These are phyloP conservation scores for Chromoteleia sp. DNA, from an alignment of 2,888 invertebrate species.

Conservation along the genomic window DNA sequence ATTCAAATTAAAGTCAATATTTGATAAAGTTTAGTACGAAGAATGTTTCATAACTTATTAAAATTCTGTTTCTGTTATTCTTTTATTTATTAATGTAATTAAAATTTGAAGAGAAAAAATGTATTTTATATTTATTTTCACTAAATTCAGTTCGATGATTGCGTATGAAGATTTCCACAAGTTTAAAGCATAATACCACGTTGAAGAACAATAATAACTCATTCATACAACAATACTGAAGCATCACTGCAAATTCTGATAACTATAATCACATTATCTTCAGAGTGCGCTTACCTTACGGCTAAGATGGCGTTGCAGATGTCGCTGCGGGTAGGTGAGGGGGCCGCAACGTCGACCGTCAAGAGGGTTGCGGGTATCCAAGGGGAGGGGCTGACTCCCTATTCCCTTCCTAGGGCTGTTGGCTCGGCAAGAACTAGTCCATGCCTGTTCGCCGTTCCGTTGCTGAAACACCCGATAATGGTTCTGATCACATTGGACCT, in stretches of 20 bases:
- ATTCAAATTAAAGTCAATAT: too few species aligned
- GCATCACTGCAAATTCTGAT: conserved; percentile 3
- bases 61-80: too few species aligned
- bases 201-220: conserved; percentile 5
- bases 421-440: conserved; percentile 78
- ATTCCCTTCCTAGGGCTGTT: conserved; percentile 79
- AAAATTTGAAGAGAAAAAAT: too few species aligned
- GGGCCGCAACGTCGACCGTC: conserved; percentile 71
- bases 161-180: background rate
- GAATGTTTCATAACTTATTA: too few species aligned
- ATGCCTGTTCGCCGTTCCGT: conserved; percentile 78
- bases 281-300: conserved; percentile 81
- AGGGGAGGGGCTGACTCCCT: conserved; percentile 76
- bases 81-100: too few species aligned
- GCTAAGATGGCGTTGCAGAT: conserved; percentile 80
- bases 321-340: conserved; percentile 77
- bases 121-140: too few species aligned
- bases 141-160: too few species aligned
- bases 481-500: conserved; percentile 73
- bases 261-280: conserved; percentile 30
- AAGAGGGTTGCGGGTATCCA: conserved; percentile 72
- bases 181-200: background rate
- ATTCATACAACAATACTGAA: conserved; percentile 27
- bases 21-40: too few species aligned
- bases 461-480: conserved; percentile 81